These are phyloP conservation scores for Chloroclysta siterata DNA, from an alignment of 2,888 invertebrate genomes.

Conservation along the genomic window DNA sequence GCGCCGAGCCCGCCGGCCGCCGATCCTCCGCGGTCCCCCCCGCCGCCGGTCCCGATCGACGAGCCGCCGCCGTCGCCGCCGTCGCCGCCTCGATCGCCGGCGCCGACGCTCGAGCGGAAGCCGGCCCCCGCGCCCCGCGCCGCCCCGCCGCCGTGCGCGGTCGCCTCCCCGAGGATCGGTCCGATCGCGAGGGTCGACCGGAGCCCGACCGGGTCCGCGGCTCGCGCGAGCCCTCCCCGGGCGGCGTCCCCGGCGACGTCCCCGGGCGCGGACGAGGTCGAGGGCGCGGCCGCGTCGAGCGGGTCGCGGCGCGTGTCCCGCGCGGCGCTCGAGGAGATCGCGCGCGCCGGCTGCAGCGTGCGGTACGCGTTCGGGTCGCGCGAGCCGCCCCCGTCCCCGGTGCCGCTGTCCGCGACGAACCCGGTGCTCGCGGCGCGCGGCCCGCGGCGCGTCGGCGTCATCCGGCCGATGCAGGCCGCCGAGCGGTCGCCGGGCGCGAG, in stretches of 20 bases:
- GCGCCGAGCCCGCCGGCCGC: constrained; percentile 42
- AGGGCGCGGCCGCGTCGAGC: constrained; percentile 48
- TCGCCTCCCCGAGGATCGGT: constrained; percentile 67
- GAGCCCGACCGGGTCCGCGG: constrained; percentile 37
- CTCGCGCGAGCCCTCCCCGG: constrained; percentile 41
- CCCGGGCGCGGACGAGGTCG: constrained; percentile 50
- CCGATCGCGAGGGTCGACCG: neutral
- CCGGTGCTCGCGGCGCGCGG: constrained; percentile 66
- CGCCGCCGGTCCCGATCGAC: constrained; percentile 3
- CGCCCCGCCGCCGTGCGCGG: constrained; percentile 57
- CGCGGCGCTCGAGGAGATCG: constrained; percentile 87
- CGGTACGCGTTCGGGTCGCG: constrained; percentile 83
- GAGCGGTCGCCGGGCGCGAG: constrained; percentile 37
- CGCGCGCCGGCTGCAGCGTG: constrained; percentile 87
- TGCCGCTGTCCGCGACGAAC: constrained; percentile 70
- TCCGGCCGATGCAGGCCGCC: constrained; percentile 79
- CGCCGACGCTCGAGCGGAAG: neutral
- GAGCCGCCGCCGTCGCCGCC: constrained; percentile 50
- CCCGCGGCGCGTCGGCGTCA: constrained; percentile 82
- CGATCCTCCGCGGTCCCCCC: constrained; percentile 51
- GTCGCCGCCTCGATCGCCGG: constrained; percentile 47
- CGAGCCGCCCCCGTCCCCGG: constrained; percentile 67
- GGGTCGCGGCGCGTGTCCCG: constrained; percentile 79
- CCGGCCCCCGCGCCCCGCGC: constrained; percentile 1
- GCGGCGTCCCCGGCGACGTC: constrained; percentile 53